Evolutionary conservation across 1,140 invertebrate species (phyloP), one percentile per base, ranked within the genome.

Genomic region (Pogonomyrmex californicus): DNA sequence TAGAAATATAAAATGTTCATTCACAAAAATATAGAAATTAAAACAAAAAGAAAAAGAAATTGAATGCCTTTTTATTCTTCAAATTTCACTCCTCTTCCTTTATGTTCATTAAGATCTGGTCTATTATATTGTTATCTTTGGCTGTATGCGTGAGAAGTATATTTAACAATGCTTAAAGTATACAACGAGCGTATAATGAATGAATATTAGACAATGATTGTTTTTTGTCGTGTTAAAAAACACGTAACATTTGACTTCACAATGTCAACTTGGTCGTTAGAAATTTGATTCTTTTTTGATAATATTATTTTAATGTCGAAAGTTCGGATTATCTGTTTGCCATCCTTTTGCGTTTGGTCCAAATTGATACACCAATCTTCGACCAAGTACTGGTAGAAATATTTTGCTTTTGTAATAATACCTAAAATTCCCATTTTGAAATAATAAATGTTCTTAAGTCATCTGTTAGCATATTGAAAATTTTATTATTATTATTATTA

Each of bases 331-430:
- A 62, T 97, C 96, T 2, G 97, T 97, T 90, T 96, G 96, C 97
- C 97, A 97, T 56, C 97, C 96, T 30, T 97, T 97, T 0, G 97
- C 97, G 81, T 97, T 98, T 71, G 96, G 96, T 1, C 98, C 98
- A 95, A 98, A 98, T 94, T 98, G 98, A 95, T 98, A 98, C 6
- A 99, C 98, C 65, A 99, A 96, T 75, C 98, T 96, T 73, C 97
- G 96, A 6, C 98, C 98, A 66, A 98, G 96, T 1, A 98, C 98
- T 5, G 98, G 97, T 51, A 97, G 96, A 60, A 98, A 96, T 51
- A 98, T 98, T 92, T 97, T 96, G 92, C 97, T 97, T 93, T 97
- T 97, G 95, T 99, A 99, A 94, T 98, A 98, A 95, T 99, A 98
- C 92, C 97, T 97, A 91, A 95, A 94, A 71, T 73, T 49, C 12